Base-by-base conservation (phyloP, 2,113 vertebrate species). In the Mungos mungo region DNA sequence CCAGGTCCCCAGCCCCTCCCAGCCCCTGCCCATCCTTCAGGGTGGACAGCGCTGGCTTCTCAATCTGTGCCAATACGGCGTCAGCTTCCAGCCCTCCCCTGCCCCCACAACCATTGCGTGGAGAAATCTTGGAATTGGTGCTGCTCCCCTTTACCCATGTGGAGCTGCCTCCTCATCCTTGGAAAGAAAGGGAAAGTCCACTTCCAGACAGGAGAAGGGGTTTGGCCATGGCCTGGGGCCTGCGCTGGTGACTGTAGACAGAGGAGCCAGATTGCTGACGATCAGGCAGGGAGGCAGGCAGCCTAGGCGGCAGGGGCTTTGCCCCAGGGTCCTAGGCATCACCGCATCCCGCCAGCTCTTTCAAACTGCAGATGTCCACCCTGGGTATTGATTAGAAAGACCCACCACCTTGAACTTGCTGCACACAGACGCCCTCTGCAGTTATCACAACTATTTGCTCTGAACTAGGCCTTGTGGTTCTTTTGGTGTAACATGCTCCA, bases 31-130 rank as follows among this genome's bases (percentile, higher is more conserved):
- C 16, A 31, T 11, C 27, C 25, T 50, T 57, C 69, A 10, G 45
- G 4, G 19, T 25, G 0, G 2, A 54, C 10, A 57, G 60, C 0
- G 3, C 4, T 10, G 2, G 35, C 13, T 45, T n/a, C 71, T 60
- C 38, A 31, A 4, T 31, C 52, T 15, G 2, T 0, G 13, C 29
- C 68, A 68, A 68, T 16, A 63, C 31, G 27, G 35, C 47, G 13
- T 31, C 65, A 66, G 25, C 27, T 88, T 7, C 63, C 7, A 13
- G 3, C 35, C 82, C 35, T 7, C 7, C 38, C 19, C n/a, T 4
- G 1, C 23, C 1, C 21, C 35, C 29, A 29, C 35, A 38, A 21
- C 19, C 57, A 25, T 12, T 14, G 1, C 11, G 54, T 7, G 13
- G 5, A 50, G 76, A 74, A 35, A 45, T 88, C 27, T 68, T 85